phyloP scores from a whole-genome alignment of 2,888 invertebrate species.

The Listrodromus nycthemerus region DNA sequence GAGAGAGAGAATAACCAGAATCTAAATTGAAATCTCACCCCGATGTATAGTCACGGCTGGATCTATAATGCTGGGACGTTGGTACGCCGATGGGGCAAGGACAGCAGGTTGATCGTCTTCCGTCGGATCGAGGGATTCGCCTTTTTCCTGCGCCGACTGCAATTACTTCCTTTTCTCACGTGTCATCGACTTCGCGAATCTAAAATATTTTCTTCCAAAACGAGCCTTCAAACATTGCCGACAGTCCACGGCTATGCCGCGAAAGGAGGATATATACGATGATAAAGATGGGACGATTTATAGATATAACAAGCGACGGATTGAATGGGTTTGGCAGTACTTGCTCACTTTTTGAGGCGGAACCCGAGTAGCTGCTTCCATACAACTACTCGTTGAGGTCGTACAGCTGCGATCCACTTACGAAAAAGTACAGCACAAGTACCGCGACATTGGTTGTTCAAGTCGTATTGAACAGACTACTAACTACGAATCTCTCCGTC shows the following conservation, averaged over 20 bases:
- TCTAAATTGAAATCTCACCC: conserved; percentile 61
- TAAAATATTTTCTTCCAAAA: background rate
- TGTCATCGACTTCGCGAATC: background rate
- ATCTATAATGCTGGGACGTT: conserved; percentile 1
- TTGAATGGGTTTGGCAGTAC: conserved; percentile 16
- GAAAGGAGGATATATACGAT: conserved; percentile 22
- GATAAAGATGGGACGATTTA: background rate
- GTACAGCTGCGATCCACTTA: conserved; percentile 17
- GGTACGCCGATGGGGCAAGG: background rate
- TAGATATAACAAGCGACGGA: background rate
- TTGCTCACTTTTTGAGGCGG: conserved; percentile 25
- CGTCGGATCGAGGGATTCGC: background rate
- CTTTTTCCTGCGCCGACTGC: background rate
- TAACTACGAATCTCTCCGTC: background rate
- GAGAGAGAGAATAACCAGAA: conserved; percentile 45
- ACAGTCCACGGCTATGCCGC: conserved; percentile 5
- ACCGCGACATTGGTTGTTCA: conserved; percentile 1
- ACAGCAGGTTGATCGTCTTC: conserved; percentile 1
- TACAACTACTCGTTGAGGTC: conserved; percentile 3
- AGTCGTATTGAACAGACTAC: conserved; percentile 9
- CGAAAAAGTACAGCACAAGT: conserved; percentile 27
- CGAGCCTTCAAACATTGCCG: conserved; percentile 44
- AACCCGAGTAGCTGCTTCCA: background rate
- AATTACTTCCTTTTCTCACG: background rate
- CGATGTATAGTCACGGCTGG: conserved; percentile 10